Conservation (phyloP, 2,113 vertebrate genomes). For the Merops nubicus region DNA sequence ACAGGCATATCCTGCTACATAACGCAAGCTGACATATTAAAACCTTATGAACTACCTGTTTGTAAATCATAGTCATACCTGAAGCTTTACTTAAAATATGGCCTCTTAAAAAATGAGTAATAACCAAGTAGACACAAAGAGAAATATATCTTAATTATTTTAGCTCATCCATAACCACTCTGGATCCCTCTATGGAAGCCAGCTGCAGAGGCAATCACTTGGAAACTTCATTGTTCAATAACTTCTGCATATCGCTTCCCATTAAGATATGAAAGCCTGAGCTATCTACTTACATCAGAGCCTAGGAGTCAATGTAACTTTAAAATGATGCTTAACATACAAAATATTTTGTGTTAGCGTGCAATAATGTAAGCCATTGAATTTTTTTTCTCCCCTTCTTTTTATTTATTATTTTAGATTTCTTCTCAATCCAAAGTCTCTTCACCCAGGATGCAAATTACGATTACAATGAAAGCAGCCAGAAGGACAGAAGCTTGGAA, state of each 20-base stretch:
- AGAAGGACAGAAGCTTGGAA: constrained; percentile 82
- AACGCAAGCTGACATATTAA: neutral
- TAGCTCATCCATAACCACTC: constrained; percentile 59
- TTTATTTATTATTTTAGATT: constrained; percentile 47
- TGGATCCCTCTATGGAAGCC: constrained; percentile 59
- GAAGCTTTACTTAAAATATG: constrained; percentile 46
- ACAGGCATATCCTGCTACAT: neutral
- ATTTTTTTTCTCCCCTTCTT: accelerated
- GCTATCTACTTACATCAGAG: constrained; percentile 7
- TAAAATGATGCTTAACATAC: constrained; percentile 69
- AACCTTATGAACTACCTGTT: neutral
- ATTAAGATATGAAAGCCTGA: constrained; percentile 54
- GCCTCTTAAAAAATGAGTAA: constrained; percentile 43
- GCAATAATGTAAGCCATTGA: constrained; percentile 67
- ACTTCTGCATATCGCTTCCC: neutral
- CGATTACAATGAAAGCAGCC: constrained; percentile 78
- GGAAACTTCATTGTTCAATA: constrained; percentile 51
- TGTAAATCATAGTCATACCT: neutral
- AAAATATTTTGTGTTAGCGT: constrained; percentile 63
- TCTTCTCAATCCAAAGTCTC: constrained; percentile 70
- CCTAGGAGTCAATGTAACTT: constrained; percentile 46
- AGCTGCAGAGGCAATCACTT: constrained; percentile 68
- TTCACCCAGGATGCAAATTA: constrained; percentile 77
- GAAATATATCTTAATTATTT: constrained; percentile 69
- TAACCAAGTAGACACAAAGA: constrained; percentile 24